A percentile compares a stretch with the other conserved stretches of the same genome.
phyloP scores from a whole-genome alignment of 2,797 vertebrate genomes.

The Lepilemur ruficaudatus region DNA sequence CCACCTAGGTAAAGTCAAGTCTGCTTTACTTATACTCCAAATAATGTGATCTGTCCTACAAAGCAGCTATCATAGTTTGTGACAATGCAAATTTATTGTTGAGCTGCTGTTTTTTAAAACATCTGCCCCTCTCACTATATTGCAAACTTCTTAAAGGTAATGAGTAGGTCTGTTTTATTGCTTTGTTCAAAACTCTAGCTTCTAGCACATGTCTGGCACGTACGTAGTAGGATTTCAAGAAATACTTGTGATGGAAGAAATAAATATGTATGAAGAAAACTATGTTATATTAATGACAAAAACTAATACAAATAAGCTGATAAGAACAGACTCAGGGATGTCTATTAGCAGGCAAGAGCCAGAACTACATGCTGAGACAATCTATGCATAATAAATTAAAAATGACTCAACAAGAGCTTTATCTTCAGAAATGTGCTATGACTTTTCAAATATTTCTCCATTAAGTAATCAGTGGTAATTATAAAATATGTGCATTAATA shows the following conservation, averaged over 20 bases:
- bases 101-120: no score
- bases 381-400: neutral
- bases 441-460: neutral
- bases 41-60: neutral
- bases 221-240: neutral
- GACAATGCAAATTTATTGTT: neutral
- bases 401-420: neutral
- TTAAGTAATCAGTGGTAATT: neutral
- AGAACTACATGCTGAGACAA: neutral
- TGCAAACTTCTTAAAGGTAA: neutral
- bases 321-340: neutral
- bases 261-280: neutral
- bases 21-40: neutral
- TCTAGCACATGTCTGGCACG: neutral
- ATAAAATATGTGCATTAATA: neutral
- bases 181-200: neutral
- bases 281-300: neutral
- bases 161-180: neutral
- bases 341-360: neutral
- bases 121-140: neutral
- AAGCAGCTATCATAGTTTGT: neutral
- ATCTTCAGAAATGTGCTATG: neutral
- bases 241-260: neutral
- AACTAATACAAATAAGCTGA: neutral
- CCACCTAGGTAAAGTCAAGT: neutral